Conservation (phyloP, 2,888 invertebrate genomes). For the Mythimna albipuncta region DNA sequence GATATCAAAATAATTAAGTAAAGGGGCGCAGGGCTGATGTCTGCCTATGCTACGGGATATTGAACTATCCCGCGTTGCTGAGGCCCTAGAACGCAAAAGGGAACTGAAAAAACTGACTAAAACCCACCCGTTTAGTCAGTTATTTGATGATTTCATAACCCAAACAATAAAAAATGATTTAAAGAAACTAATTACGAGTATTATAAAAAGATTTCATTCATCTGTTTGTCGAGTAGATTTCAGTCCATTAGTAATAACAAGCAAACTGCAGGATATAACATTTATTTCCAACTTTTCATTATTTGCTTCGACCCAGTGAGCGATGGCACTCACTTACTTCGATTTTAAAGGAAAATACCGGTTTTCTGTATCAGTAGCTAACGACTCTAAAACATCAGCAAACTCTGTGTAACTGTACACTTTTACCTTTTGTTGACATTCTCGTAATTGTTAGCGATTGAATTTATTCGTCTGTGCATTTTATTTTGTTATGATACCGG, state of each 20-base stretch:
- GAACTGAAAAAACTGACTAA: too few species aligned
- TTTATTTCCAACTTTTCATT: slow-evolving; percentile 47
- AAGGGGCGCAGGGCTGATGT: too few species aligned
- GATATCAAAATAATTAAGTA: too few species aligned
- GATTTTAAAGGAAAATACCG: slow-evolving; percentile 47
- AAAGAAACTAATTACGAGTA: too few species aligned
- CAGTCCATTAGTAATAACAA: slow-evolving; percentile 34
- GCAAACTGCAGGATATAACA: slow-evolving; percentile 22
- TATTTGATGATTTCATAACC: too few species aligned
- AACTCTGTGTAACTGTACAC: slow-evolving; percentile 17
- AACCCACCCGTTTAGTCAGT: too few species aligned
- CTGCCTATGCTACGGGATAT: too few species aligned
- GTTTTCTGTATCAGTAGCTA: slow-evolving; percentile 34
- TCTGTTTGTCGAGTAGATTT: background rate
- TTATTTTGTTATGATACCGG: slow-evolving; percentile 27
- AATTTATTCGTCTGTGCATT: slow-evolving; percentile 33
- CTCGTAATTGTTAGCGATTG: slow-evolving; percentile 23
- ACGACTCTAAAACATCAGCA: slow-evolving; percentile 35
- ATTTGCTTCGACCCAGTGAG: slow-evolving; percentile 43
- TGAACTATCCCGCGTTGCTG: too few species aligned
- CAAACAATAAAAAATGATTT: too few species aligned
- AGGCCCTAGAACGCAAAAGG: too few species aligned
- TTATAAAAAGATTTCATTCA: too few species aligned
- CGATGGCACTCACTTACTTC: slow-evolving; percentile 39
- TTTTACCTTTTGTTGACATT: slow-evolving; percentile 33